Evolutionary conservation across 64 coral and sea anemone genomes (phyloP).

Genomic region (Pocillopora verrucosa): DNA sequence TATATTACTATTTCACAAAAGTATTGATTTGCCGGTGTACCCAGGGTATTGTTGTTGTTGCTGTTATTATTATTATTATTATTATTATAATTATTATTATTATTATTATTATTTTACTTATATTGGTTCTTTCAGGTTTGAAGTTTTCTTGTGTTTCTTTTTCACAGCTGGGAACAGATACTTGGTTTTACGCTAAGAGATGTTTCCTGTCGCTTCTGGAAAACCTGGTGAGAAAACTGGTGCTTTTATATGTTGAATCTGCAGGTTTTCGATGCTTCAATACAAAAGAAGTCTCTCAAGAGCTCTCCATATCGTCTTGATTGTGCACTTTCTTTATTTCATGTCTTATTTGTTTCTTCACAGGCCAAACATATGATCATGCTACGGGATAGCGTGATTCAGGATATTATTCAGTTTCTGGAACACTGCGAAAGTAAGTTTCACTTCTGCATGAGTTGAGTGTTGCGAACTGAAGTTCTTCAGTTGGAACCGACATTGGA

Average conservation of each 20-base stretch:
- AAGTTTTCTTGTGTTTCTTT: neutral
- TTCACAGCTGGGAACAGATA: slow-evolving; percentile 96
- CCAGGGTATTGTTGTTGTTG: neutral
- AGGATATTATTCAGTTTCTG: slow-evolving; percentile 94
- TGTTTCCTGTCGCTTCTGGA: slow-evolving; percentile 92
- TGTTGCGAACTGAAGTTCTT: no score
- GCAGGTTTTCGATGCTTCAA: no score
- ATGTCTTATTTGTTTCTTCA: neutral
- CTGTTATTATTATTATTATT: neutral
- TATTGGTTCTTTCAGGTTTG: no score
- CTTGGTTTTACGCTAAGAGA: slow-evolving; percentile 98
- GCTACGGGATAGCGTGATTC: slow-evolving; percentile 90
- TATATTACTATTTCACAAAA: neutral
- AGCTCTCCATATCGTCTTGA: neutral
- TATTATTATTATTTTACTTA: no score
- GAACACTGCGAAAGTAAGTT: slow-evolving; percentile 94
- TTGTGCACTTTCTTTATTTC: neutral
- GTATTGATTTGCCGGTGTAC: neutral
- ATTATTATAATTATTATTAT: neutral
- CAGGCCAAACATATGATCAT: slow-evolving; percentile 99
- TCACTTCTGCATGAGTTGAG: neutral
- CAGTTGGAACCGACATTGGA: no score
- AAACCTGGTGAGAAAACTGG: slow-evolving; percentile 65
- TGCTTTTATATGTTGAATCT: no score
- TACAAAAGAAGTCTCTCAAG: no score